These are phyloP conservation scores for Phaenicophaeus curvirostris DNA, from an alignment of 2,797 vertebrate genomes.

Conservation along the genomic window DNA sequence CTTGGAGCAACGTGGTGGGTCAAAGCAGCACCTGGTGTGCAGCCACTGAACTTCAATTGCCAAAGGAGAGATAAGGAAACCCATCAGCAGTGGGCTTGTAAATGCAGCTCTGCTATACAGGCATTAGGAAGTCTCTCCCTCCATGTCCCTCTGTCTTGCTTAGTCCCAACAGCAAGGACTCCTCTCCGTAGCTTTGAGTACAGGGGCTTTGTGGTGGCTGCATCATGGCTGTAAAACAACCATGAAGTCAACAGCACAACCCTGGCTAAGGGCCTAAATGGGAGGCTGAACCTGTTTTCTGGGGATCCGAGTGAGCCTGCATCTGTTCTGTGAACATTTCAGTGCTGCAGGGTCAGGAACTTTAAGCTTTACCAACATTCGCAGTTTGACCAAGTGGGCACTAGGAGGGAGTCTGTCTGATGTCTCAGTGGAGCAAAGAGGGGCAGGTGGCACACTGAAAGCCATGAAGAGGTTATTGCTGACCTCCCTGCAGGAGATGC, in stretches of 20 bases:
- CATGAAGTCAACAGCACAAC: neutral
- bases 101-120: neutral
- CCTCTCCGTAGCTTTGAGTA: neutral
- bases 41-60: neutral
- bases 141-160: neutral
- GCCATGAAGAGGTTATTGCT: neutral
- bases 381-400: neutral
- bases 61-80: neutral
- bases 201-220: rapidly evolving
- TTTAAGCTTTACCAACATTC: neutral
- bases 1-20: neutral
- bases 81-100: neutral
- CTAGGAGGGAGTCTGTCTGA: neutral
- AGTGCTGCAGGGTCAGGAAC: neutral
- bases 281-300: neutral
- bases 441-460: neutral
- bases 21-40: neutral
- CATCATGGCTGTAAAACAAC: neutral
- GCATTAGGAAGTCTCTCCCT: neutral
- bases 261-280: neutral
- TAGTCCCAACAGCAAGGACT: neutral
- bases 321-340: neutral
- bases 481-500: neutral
- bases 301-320: neutral
- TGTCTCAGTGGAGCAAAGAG: neutral